Base-by-base conservation (phyloP, 2,113 vertebrate genomes). In the Hirundichthys speculiger region DNA sequence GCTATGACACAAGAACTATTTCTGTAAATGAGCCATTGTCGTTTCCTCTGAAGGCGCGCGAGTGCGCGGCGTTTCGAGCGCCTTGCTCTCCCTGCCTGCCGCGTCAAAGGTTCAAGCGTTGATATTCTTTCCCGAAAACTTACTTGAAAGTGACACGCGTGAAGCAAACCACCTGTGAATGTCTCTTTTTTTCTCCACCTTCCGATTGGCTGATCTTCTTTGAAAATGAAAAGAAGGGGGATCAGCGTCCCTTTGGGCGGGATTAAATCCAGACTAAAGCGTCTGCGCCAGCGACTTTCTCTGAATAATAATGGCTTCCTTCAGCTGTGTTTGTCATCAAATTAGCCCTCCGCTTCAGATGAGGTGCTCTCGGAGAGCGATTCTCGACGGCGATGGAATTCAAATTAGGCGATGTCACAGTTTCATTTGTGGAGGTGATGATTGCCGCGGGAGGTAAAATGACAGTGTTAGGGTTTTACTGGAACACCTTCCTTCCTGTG, bases 321-420 rank as follows among this genome's bases (percentile, higher is more conserved):
- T 86, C 75, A 83, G 75, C 72, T 72, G 61, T 80, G 84, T 86
- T 88, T 86, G 80, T 82, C 84, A 77, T 86, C 84, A 89, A 84
- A 88, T 88, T 88, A 86, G 77, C 73, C 73, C 61, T 76, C 41
- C 45, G 71, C 79, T 81, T 86, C 58, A 81, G 77, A 77, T 48
- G 47, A 61, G 63, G 76, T 45, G 39, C 80, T 77, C 78, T 73
- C 75, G 15, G 30, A 83, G 67, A 63, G 77, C 67, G 65, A 56
- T 73, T 77, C 78, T 77, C 39, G 7, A 80, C 71, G 53, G 10
- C 52, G 19, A 47, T 41, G 27, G 83, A 74, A 81, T 86, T 82
- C 64, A 84, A 73, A 86, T 82, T 54, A 79, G 72, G 51, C 54
- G 13, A 60, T 69, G 76, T 69, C 66, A 50, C 38, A 49, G 71